A percentile compares a stretch with the other conserved stretches of the same genome.
These are phyloP conservation scores for Vultur gryphus DNA, from an alignment of 2,797 vertebrate genomes.

Conservation along the genomic window DNA sequence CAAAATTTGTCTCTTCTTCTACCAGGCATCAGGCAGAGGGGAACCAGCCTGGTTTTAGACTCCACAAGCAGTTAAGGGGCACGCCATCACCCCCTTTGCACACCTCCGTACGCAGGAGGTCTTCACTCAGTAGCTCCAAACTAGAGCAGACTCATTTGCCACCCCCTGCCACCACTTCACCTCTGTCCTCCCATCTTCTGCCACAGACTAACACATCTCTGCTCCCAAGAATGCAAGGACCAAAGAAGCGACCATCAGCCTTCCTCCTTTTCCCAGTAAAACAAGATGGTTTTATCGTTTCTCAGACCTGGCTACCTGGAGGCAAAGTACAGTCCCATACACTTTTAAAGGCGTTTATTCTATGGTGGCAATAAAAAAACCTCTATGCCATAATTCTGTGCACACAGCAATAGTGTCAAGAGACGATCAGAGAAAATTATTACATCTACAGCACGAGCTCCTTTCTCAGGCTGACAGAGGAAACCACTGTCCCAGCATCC, in stretches of 20 bases:
- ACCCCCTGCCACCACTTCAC: neutral
- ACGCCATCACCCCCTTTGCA: neutral
- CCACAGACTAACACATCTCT: neutral
- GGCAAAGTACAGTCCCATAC: neutral
- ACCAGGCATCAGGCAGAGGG: neutral
- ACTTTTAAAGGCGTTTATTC: neutral
- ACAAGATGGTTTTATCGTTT: neutral
- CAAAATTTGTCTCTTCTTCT: neutral
- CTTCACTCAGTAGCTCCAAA: neutral
- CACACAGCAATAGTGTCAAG: neutral
- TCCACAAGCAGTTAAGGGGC: neutral
- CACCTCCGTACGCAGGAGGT: neutral
- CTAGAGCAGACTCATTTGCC: neutral
- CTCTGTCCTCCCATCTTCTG: neutral
- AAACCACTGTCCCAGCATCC: neutral
- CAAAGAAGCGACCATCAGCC: neutral
- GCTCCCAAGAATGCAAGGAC: neutral
- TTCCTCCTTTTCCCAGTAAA: neutral
- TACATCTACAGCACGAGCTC: neutral
- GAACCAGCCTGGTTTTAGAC: neutral
- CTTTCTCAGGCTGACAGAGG: neutral
- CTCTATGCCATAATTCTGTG: neutral
- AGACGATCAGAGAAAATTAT: neutral
- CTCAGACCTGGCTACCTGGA: neutral
- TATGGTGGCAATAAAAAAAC: fast-evolving